These are phyloP conservation scores for Leucania comma DNA, from an alignment of 2,888 invertebrate species.

Conservation along the genomic window DNA sequence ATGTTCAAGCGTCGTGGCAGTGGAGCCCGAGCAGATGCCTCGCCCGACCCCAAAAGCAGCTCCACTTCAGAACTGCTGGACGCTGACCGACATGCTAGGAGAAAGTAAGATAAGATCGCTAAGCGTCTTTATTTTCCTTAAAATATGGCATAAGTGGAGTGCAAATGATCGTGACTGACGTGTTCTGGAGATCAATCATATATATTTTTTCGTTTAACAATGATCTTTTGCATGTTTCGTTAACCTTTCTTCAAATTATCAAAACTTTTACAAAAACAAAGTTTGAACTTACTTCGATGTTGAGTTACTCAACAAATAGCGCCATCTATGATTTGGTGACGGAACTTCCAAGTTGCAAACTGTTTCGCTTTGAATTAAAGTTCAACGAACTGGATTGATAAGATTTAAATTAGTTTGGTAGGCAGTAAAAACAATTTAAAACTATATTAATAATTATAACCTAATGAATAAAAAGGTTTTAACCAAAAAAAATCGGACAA, in stretches of 20 bases:
- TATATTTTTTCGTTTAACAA: not conserved
- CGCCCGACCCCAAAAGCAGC: constrained; percentile 90
- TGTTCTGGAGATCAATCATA: not conserved
- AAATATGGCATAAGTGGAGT: no score
- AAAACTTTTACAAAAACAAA: not conserved
- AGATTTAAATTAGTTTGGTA: not conserved
- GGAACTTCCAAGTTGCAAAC: constrained; percentile 20
- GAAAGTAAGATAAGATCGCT: constrained; percentile 84
- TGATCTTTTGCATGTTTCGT: not conserved
- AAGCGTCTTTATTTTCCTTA: no score
- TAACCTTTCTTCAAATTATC: not conserved
- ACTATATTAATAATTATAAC: no score
- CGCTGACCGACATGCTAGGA: constrained; percentile 89
- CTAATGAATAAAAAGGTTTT: no score
- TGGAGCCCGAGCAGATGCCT: constrained; percentile 84
- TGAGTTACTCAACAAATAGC: constrained; percentile 24
- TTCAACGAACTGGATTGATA: constrained; percentile 18
- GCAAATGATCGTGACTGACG: not conserved
- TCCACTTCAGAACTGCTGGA: constrained; percentile 93
- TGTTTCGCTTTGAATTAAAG: constrained; percentile 5
- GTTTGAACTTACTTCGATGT: not conserved
- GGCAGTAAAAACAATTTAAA: no score
- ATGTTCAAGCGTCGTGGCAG: constrained; percentile 92
- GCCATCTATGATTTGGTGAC: constrained; percentile 53
- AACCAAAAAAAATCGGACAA: no score